Conservation (phyloP, 1,140 invertebrate genomes). For the Drepana arcuata region DNA sequence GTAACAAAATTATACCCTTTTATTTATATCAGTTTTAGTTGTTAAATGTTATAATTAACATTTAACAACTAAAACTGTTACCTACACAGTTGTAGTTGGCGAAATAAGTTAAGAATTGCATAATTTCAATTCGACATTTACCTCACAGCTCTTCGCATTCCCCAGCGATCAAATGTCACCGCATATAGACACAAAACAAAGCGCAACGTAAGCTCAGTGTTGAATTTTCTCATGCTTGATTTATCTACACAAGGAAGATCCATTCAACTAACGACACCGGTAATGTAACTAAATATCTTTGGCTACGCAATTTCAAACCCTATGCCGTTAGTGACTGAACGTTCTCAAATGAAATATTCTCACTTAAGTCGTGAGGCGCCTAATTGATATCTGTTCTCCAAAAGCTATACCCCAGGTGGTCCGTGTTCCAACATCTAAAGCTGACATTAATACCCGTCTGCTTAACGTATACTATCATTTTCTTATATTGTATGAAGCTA, state of each 20-base stretch:
- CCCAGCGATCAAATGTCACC: conserved; percentile 21
- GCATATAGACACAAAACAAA: conserved; percentile 18
- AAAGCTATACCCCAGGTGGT: too few relatives aligned
- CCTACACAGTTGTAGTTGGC: too few relatives aligned
- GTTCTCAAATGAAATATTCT: not conserved
- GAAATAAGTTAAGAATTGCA: not conserved
- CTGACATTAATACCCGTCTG: too few relatives aligned
- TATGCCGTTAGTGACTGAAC: conserved; percentile 5
- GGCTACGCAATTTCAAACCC: conserved; percentile 19
- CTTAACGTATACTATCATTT: too few relatives aligned
- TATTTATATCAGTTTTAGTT: too few relatives aligned
- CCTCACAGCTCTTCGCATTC: conserved; percentile 9
- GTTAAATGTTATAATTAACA: too few relatives aligned
- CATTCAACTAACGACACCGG: conserved; percentile 24
- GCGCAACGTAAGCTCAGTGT: conserved; percentile 11
- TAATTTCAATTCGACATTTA: conserved; percentile 2
- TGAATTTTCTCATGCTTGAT: conserved; percentile 34
- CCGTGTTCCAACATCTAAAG: too few relatives aligned
- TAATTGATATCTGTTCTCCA: conserved; percentile 13
- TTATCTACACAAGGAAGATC: conserved; percentile 27
- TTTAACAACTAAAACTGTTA: too few relatives aligned
- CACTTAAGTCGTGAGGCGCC: conserved; percentile 5
- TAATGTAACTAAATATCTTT: conserved; percentile 9
- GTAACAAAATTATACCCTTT: too few relatives aligned
- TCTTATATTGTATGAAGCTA: too few relatives aligned